Evolutionary conservation across 2,888 invertebrate genomes (phyloP).

Genomic region (Thumatha senex): DNA sequence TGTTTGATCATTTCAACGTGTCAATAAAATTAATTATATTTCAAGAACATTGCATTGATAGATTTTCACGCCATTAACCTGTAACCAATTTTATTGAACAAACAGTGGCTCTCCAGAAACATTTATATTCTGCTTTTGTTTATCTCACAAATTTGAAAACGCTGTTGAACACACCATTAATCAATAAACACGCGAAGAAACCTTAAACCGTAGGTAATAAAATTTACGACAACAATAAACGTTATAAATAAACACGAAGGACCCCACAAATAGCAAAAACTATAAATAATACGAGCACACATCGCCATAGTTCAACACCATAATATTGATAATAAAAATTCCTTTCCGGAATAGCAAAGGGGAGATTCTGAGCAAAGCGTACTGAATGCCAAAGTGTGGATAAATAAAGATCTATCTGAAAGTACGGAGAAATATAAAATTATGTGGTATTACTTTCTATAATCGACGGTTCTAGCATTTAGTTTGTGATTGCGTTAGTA

Average conservation of each 20-base stretch:
- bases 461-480: slow-evolving; percentile 5
- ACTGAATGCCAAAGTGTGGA: slow-evolving; percentile 33
- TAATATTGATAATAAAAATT: slow-evolving; percentile 73
- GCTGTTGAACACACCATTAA: slow-evolving; percentile 38
- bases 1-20: too few species aligned
- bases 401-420: slow-evolving; percentile 21
- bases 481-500: too few species aligned
- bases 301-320: slow-evolving; percentile 44
- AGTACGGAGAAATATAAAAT: slow-evolving; percentile 20
- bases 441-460: slow-evolving; percentile 15
- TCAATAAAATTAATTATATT: too few species aligned
- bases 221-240: slow-evolving; percentile 44
- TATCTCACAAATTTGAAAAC: slow-evolving; percentile 38
- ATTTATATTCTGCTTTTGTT: slow-evolving; percentile 36
- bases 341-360: slow-evolving; percentile 47
- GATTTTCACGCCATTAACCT: slow-evolving; percentile 13
- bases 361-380: slow-evolving; percentile 29
- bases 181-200: slow-evolving; percentile 35
- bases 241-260: slow-evolving; percentile 40
- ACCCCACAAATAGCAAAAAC: slow-evolving; percentile 42
- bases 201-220: slow-evolving; percentile 31
- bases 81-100: too few species aligned
- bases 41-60: too few species aligned
- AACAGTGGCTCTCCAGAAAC: slow-evolving; percentile 30
- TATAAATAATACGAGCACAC: slow-evolving; percentile 51